Conservation (phyloP, 2,888 invertebrate species). For the Melipona bicolor region DNA sequence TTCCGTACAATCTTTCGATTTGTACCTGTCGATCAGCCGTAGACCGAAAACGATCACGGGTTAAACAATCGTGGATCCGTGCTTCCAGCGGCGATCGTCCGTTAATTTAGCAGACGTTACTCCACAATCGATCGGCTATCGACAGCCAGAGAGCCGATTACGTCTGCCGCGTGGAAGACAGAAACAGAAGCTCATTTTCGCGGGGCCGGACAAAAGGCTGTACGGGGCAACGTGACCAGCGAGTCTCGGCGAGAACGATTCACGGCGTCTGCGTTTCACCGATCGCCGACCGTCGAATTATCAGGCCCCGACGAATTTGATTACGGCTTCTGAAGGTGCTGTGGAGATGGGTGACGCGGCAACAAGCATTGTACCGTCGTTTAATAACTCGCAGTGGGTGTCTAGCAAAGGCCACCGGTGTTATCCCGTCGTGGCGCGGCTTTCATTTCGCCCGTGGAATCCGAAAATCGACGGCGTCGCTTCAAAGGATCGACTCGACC, state of each 20-base stretch:
- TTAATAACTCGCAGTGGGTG: conserved; percentile 81
- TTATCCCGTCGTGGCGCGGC: conserved; percentile 72
- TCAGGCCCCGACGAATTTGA: conserved; percentile 76
- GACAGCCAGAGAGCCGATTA: conserved; percentile 3
- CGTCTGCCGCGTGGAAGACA: conserved; percentile 20
- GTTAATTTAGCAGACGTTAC: conserved; percentile 37
- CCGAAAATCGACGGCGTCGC: conserved; percentile 54
- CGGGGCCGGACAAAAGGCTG: conserved; percentile 44
- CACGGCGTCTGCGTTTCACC: conserved; percentile 37
- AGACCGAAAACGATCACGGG: conserved; percentile 5
- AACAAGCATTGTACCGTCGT: conserved; percentile 79
- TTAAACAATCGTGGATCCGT: not conserved
- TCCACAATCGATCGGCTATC: conserved; percentile 32
- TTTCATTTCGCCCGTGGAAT: conserved; percentile 63
- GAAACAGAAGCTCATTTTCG: conserved; percentile 61
- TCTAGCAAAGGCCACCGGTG: conserved; percentile 77
- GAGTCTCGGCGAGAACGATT: conserved; percentile 17
- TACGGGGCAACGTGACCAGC: conserved; percentile 37
- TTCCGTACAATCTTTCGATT: not conserved
- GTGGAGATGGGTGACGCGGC: conserved; percentile 79
- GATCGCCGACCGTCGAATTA: conserved; percentile 65
- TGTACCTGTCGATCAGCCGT: not conserved
- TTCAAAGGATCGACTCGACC: conserved; percentile 52
- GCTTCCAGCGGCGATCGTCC: conserved; percentile 11
- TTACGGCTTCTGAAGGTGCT: conserved; percentile 80